Evolutionary conservation across 2,888 invertebrate genomes (phyloP).

Genomic region (Drosophila infuscata): DNA sequence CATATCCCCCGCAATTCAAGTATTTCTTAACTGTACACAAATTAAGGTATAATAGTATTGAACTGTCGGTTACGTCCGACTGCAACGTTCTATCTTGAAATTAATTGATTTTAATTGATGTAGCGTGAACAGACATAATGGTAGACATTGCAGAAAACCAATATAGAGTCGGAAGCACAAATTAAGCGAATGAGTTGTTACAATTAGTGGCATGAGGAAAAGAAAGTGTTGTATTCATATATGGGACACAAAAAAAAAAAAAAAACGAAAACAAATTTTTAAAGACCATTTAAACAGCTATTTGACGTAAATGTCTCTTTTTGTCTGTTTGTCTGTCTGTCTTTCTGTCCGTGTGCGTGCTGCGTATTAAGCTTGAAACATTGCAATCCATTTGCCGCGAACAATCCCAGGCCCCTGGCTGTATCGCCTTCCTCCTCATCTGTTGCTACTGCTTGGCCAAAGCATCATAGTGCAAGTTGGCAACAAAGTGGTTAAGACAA

Average conservation of each 20-base stretch:
- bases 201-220: background rate
- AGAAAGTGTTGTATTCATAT: constrained; percentile 5
- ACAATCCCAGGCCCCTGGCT: constrained; percentile 19
- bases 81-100: too few relatives aligned
- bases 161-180: constrained; percentile 67
- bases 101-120: background rate
- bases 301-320: constrained; percentile 70
- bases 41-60: too few relatives aligned
- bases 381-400: constrained; percentile 72
- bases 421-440: constrained; percentile 19
- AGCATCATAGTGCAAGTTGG: constrained; percentile 79
- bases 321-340: constrained; percentile 11
- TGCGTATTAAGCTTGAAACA: constrained; percentile 77
- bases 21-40: too few relatives aligned
- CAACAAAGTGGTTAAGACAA: constrained; percentile 83
- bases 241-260: constrained; percentile 1
- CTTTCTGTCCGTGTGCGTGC: constrained; percentile 30
- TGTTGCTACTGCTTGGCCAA: constrained; percentile 70
- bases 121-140: background rate
- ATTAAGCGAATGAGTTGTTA: constrained; percentile 64
- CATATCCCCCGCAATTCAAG: too few relatives aligned
- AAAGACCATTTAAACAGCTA: constrained; percentile 58
- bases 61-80: too few relatives aligned
- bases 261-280: background rate
- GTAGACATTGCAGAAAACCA: background rate